Percentiles rank a stretch among this genome's conserved stretches.
Evolutionary conservation across 2,797 vertebrate genomes (phyloP).

Genomic region (Craterocephalus amniculus): DNA sequence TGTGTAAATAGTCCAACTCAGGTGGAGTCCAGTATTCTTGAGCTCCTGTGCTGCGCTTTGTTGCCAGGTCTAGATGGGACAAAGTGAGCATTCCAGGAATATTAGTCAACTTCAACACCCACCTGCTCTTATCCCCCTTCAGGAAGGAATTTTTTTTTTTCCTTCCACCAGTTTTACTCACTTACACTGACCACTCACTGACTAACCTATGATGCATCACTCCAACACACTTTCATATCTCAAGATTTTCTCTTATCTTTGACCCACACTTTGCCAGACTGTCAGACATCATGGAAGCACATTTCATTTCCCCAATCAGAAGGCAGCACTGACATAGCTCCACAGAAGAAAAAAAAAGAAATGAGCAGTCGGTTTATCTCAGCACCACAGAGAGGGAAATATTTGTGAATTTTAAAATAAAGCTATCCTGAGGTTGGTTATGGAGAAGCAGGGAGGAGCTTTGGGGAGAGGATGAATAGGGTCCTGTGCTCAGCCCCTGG

Average conservation of each 20-base stretch:
- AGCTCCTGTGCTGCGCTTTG: constrained; percentile 53
- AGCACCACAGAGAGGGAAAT: constrained; percentile 68
- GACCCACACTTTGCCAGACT: constrained; percentile 31
- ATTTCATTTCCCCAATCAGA: constrained; percentile 40
- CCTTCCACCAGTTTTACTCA: constrained; percentile 11
- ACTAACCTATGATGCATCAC: constrained; percentile 31
- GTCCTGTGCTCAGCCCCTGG: constrained; percentile 83
- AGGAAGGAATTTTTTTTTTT: constrained; percentile 11
- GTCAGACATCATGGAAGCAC: constrained; percentile 37
- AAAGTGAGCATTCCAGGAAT: constrained; percentile 78
- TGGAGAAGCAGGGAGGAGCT: constrained; percentile 71
- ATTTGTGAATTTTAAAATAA: constrained; percentile 82
- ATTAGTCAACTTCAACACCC: constrained; percentile 57
- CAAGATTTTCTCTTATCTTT: constrained; percentile 20
- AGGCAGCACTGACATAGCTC: constrained; percentile 48
- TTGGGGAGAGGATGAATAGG: constrained; percentile 81
- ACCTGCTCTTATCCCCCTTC: constrained; percentile 37
- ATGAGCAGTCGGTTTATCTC: constrained; percentile 61
- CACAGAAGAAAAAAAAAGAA: constrained; percentile 28
- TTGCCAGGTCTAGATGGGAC: constrained; percentile 66
- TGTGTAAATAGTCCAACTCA: constrained; percentile 71
- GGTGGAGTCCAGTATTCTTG: constrained; percentile 52
- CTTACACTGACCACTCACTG: not conserved
- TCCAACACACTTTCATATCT: constrained; percentile 24
- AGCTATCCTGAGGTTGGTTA: constrained; percentile 65